Base-by-base conservation (phyloP, 2,888 invertebrate species). In the Diaphora mendica region DNA sequence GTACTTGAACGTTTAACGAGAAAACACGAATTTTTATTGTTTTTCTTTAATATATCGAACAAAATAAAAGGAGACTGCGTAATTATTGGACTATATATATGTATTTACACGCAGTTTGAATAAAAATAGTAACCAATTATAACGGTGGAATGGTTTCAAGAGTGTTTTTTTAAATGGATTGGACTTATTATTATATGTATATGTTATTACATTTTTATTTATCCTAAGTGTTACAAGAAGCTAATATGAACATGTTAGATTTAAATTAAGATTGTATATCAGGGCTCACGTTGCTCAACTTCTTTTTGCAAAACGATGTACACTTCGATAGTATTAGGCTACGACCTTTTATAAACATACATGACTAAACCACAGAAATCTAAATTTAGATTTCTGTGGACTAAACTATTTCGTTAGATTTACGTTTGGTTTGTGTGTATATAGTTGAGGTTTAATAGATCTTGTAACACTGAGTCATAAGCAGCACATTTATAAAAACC, bases 91-190 rank as follows among this genome's bases (percentile, higher is more conserved):
- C 73, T 84, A 84, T 80, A 70, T 77, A 75, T 17, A 72, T 72
- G n/a, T n/a, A n/a, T n/a, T n/a, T n/a, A 74, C 72, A 76, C 80
- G 80, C 81, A 81, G 82, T 80, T 85, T 71, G 77, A 76, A 80
- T 82, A 83, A 82, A 69, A 80, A 64, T 62, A 72, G 39, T 33
- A 67, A 44, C n/a, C 59, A 64, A 67, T 48, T 72, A 17, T 42
- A 70, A 72, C 74, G 75, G 20, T 67, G 48, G 48, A 67, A 67
- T 48, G 23, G 48, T 80, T 76, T 55, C 64, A 62, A 71, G 11
- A 68, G 26, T 64, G 64, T 39, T 68, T 72, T 59, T 48, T 82
- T 74, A 55, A 80, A 72, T 72, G 5, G 44, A 77, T 62, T 73
- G 7, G 68, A 72, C 65, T 71, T 82, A 70, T 65, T n/a, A 68